phyloP scores from a whole-genome alignment of 2,888 invertebrate genomes.

The Nemurella pictetii region DNA sequence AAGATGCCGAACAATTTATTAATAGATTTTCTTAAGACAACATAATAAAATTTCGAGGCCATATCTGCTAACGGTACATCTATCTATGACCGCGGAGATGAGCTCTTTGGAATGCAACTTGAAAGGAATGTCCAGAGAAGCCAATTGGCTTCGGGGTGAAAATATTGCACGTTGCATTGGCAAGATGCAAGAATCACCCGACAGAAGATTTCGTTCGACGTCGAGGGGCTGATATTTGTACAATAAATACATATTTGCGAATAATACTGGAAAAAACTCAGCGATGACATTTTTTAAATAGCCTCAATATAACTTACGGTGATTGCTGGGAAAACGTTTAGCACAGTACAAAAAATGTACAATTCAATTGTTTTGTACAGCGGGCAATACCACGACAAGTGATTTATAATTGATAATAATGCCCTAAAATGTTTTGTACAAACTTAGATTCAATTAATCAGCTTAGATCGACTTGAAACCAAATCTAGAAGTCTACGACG shows the following conservation, averaged over 20 bases:
- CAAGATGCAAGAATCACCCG: too few relatives aligned
- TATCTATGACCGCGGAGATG: background rate
- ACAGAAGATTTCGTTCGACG: background rate
- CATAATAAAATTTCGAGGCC: background rate
- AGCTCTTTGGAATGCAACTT: background rate
- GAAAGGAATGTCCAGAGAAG: background rate
- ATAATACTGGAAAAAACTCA: background rate
- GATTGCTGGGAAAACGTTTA: background rate
- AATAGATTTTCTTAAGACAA: background rate
- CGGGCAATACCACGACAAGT: background rate
- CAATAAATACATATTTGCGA: background rate
- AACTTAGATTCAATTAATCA: background rate
- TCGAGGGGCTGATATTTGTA: background rate
- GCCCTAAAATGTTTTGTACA: background rate
- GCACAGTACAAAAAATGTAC: background rate
- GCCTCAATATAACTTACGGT: background rate
- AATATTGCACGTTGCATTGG: background rate
- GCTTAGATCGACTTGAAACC: too few relatives aligned
- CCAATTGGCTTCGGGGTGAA: background rate
- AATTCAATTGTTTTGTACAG: background rate
- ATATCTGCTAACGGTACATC: background rate
- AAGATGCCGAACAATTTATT: background rate
- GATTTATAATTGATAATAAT: background rate
- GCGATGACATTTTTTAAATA: background rate
- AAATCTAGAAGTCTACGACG: too few relatives aligned